phyloP scores from a whole-genome alignment of 2,797 vertebrate genomes.

The Enteromius treurensis region DNA sequence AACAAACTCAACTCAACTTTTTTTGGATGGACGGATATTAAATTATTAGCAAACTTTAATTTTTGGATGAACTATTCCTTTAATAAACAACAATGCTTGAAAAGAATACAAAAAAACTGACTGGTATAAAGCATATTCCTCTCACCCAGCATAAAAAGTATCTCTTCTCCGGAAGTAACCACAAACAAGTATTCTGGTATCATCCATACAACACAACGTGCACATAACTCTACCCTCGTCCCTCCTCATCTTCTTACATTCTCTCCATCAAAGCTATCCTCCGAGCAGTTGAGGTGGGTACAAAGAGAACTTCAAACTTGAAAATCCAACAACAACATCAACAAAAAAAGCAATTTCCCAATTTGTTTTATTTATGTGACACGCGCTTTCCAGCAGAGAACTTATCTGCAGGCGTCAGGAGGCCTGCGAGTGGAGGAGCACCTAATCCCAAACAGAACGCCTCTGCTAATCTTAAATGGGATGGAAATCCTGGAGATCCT shows the following conservation, averaged over 20 bases:
- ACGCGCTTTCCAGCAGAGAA: constrained; percentile 58
- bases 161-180: not conserved
- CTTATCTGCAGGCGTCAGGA: constrained; percentile 76
- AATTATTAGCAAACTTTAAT: not conserved
- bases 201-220: not conserved
- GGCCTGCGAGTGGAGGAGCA: constrained; percentile 40
- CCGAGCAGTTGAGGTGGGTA: constrained; percentile 20
- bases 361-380: constrained; percentile 56
- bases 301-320: constrained; percentile 47
- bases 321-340: constrained; percentile 35
- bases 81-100: not conserved
- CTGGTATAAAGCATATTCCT: not conserved
- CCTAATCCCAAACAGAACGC: constrained; percentile 74
- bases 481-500: constrained; percentile 75
- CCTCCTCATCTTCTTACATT: constrained; percentile 31
- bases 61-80: not conserved
- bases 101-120: not conserved
- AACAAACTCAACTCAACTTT: not conserved
- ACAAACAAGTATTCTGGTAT: constrained; percentile 9
- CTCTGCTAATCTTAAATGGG: constrained; percentile 77
- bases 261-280: constrained; percentile 45
- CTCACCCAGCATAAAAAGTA: not conserved
- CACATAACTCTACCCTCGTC: not conserved
- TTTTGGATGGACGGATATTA: too few species aligned
- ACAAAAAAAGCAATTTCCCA: constrained; percentile 66